Base-by-base conservation (phyloP, 2,888 invertebrate species). In the Campoplex capitator region DNA sequence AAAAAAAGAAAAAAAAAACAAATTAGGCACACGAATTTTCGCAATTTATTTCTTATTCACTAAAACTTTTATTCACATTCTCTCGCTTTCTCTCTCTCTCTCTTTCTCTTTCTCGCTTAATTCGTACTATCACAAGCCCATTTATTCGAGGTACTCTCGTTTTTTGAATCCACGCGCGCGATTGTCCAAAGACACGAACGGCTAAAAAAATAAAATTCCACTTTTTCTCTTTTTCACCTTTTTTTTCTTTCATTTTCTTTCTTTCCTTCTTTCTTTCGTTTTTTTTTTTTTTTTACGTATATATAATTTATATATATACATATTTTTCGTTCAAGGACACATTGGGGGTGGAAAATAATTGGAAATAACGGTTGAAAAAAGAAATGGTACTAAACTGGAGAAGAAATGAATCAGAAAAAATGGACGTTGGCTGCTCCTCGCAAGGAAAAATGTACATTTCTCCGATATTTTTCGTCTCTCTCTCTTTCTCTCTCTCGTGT, bases 61-160 rank as follows among this genome's bases (percentile, higher is more conserved):
- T 82, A 58, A 67, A 78, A 68, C 58, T 74, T 23, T 78, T 58
- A 32, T 81, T 74, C 73, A 75, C 78, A 51, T 54, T 28, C 74
- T 70, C 80, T 81, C 70, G 77, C 67, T 23, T 75, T 80, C 82
- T 23, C 23, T 23, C 82, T 23, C 23, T 23, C 23, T 23, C 23
- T 23, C 23, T 23, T 23, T 76, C 78, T 80, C 75, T 77, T 73
- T 81, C 79, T 88, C 84, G 82, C 88, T 88, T 85, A 86, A 86
- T 80, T 79, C 79, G 51, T 79, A 84, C 83, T 83, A 89, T 89
- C 89, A 89, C 89, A 84, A 89, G 88, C 88, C 88, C 89, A 89
- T 89, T 89, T 89, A 89, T 89, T 88, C 88, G 88, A 88, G 88
- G 88, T 87, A 89, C 88, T 88, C 87, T 89, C 88, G 88, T 89